phyloP scores from a whole-genome alignment of 2,797 vertebrate genomes.

The Xiphorhynchus erythropygius region DNA sequence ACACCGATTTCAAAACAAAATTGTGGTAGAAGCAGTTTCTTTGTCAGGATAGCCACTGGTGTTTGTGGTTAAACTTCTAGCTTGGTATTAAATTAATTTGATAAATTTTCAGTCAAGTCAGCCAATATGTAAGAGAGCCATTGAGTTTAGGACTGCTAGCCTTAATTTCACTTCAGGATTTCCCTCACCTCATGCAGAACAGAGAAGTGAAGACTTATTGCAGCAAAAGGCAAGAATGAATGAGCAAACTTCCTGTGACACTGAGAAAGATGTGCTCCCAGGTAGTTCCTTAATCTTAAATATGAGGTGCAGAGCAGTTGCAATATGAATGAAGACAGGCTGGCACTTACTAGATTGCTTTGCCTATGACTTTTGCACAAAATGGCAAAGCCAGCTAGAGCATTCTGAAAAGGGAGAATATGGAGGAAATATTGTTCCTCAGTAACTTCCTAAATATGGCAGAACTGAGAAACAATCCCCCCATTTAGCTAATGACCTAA shows the following conservation, averaged over 20 bases:
- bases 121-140: not conserved
- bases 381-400: not conserved
- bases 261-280: not conserved
- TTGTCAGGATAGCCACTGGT: not conserved
- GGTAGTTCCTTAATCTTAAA: not conserved
- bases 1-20: not conserved
- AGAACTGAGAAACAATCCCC: not conserved
- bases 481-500: not conserved
- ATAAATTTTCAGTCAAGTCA: not conserved
- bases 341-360: rapidly evolving
- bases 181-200: not conserved
- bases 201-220: not conserved
- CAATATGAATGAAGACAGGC: rapidly evolving
- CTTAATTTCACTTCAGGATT: not conserved
- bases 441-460: not conserved
- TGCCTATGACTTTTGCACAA: not conserved
- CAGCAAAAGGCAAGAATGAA: not conserved
- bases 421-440: not conserved
- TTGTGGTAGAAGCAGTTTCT: not conserved
- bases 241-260: rapidly evolving
- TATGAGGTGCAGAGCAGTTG: not conserved
- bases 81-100: not conserved
- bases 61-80: not conserved
- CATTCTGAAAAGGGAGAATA: not conserved
- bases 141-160: not conserved